A percentile compares a stretch with the other conserved stretches of the same genome.
These are phyloP conservation scores for Lydus trimaculatus DNA, from an alignment of 2,888 invertebrate genomes.

Conservation along the genomic window DNA sequence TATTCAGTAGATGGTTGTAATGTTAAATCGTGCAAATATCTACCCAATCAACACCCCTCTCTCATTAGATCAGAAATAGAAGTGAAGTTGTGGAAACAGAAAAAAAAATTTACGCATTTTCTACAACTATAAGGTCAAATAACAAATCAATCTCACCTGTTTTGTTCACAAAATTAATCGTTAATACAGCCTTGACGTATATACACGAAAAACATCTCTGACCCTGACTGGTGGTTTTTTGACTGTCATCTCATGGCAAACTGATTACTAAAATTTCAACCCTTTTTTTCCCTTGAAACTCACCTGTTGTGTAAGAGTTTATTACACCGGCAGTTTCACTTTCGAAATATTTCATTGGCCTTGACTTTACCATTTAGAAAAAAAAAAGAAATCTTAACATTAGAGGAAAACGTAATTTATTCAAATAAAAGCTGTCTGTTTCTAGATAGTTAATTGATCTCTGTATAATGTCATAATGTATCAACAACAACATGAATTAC, in stretches of 20 bases:
- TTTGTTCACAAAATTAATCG: background rate
- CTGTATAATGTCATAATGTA: too few relatives aligned
- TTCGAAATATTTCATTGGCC: constrained; percentile 38
- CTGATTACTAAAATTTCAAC: constrained; percentile 37
- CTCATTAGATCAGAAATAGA: too few relatives aligned
- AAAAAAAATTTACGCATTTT: too few relatives aligned
- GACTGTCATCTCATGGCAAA: constrained; percentile 39
- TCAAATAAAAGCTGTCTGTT: too few relatives aligned
- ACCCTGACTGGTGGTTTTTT: constrained; percentile 58
- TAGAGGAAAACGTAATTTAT: too few relatives aligned
- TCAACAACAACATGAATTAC: background rate
- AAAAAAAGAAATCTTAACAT: too few relatives aligned
- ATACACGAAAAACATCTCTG: constrained; percentile 48
- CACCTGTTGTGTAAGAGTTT: constrained; percentile 44
- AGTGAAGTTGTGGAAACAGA: too few relatives aligned
- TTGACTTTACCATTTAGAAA: too few relatives aligned
- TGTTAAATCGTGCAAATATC: too few relatives aligned
- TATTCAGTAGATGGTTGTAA: too few relatives aligned
- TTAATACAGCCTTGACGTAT: constrained; percentile 38
- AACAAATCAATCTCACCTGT: background rate
- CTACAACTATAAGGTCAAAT: background rate
- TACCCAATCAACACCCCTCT: too few relatives aligned
- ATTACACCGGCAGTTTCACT: constrained; percentile 54
- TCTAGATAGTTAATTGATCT: too few relatives aligned
- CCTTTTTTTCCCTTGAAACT: constrained; percentile 41